phyloP scores from a whole-genome alignment of 2,113 vertebrate species.

The Fulica atra region DNA sequence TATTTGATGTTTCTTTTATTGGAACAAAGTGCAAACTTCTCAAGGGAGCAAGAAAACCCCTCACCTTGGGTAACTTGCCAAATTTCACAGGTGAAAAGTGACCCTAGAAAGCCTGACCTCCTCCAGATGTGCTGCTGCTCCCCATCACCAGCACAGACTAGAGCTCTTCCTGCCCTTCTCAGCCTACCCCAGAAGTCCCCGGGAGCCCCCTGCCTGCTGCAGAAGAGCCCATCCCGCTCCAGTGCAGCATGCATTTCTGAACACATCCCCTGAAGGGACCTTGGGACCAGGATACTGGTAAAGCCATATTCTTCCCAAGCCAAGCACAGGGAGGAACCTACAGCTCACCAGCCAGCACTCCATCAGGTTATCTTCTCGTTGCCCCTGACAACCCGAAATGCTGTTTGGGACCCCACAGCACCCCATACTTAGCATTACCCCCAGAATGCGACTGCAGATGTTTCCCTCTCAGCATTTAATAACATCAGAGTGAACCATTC shows the following conservation, averaged over 20 bases:
- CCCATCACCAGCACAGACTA: background rate
- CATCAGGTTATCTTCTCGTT: background rate
- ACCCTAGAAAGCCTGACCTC: background rate
- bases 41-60: background rate
- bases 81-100: rapidly evolving
- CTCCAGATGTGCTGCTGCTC: background rate
- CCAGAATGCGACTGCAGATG: background rate
- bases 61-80: background rate
- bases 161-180: background rate
- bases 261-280: background rate
- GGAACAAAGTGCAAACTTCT: background rate
- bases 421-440: background rate
- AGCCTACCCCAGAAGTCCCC: background rate
- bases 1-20: background rate
- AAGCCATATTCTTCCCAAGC: background rate
- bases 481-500: background rate
- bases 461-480: background rate
- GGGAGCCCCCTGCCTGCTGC: background rate
- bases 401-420: background rate
- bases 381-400: background rate
- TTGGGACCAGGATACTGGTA: background rate
- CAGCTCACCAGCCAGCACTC: background rate
- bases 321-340: background rate
- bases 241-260: rapidly evolving
- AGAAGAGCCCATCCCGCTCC: background rate